Evolutionary conservation across 2,888 invertebrate species (phyloP).

Genomic region (Dione juno): DNA sequence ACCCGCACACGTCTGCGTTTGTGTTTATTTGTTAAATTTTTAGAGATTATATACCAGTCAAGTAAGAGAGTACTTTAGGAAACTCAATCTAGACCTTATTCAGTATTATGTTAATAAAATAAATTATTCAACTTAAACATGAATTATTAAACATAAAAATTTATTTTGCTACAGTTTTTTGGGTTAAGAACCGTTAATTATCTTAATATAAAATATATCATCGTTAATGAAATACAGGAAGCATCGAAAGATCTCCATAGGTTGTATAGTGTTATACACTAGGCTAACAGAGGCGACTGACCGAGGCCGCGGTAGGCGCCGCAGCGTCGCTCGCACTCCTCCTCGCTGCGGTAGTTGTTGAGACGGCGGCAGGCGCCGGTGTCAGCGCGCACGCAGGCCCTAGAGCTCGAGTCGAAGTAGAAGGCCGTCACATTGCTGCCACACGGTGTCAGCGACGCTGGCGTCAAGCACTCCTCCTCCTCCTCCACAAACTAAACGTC

Average conservation of each 20-base stretch:
- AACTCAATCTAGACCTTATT: no score
- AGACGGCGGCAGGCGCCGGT: slow-evolving; percentile 85
- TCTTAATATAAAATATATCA: no score
- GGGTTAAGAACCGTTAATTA: no score
- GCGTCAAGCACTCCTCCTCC: slow-evolving; percentile 84
- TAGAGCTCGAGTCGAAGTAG: slow-evolving; percentile 86
- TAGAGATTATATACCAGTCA: background rate
- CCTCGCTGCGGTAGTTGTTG: slow-evolving; percentile 89
- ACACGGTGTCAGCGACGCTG: slow-evolving; percentile 88
- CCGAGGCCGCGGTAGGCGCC: slow-evolving; percentile 88
- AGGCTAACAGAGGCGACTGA: slow-evolving; percentile 59
- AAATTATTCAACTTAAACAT: no score
- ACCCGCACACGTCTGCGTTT: slow-evolving; percentile 87
- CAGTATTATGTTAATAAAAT: no score
- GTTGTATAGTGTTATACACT: no score
- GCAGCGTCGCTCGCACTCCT: slow-evolving; percentile 90
- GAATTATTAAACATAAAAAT: no score
- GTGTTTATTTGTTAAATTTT: background rate
- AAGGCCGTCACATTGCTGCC: slow-evolving; percentile 85
- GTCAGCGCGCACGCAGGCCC: slow-evolving; percentile 85
- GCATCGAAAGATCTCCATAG: no score
- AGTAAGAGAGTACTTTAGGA: no score
- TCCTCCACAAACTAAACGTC: slow-evolving; percentile 50
- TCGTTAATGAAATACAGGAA: no score
- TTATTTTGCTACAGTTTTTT: no score